Conservation (phyloP, 2,888 invertebrate species). For the Argyresthia goedartella region DNA sequence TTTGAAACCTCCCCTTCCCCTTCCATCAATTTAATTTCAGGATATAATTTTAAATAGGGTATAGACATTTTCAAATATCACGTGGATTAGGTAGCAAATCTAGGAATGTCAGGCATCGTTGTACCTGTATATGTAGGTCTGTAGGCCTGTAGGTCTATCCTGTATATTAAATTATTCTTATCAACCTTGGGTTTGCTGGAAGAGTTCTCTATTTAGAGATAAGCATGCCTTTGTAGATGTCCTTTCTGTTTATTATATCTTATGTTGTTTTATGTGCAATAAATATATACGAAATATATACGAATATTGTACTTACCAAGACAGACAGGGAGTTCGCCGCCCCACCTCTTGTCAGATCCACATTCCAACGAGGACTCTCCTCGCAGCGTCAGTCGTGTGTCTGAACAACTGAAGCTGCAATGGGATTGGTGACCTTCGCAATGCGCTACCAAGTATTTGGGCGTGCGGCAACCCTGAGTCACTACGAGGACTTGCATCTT, state of each 20-base stretch:
- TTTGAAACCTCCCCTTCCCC: no score
- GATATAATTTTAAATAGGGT: no score
- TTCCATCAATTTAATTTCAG: no score
- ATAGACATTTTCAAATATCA: background rate
- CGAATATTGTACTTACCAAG: conserved; percentile 41
- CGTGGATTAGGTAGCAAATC: background rate
- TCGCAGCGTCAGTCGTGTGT: conserved; percentile 29
- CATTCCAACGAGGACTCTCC: conserved; percentile 34
- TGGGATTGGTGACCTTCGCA: conserved; percentile 29
- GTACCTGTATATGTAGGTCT: background rate
- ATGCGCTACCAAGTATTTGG: conserved; percentile 37
- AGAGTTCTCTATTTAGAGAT: no score
- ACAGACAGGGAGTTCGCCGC: conserved; percentile 43
- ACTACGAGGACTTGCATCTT: conserved; percentile 55
- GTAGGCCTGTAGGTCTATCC: background rate
- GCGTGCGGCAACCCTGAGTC: conserved; percentile 43
- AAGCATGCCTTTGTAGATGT: no score
- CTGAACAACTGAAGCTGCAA: conserved; percentile 49
- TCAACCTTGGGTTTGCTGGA: background rate
- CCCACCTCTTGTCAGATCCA: conserved; percentile 40
- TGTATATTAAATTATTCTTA: background rate
- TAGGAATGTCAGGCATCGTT: background rate
- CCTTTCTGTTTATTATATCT: no score
- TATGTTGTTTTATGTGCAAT: no score
- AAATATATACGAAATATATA: no score